Percentiles rank a stretch among this genome's conserved stretches.
These are phyloP conservation scores for Tetheella fluctuosa DNA, from an alignment of 2,888 invertebrate species.

Conservation along the genomic window DNA sequence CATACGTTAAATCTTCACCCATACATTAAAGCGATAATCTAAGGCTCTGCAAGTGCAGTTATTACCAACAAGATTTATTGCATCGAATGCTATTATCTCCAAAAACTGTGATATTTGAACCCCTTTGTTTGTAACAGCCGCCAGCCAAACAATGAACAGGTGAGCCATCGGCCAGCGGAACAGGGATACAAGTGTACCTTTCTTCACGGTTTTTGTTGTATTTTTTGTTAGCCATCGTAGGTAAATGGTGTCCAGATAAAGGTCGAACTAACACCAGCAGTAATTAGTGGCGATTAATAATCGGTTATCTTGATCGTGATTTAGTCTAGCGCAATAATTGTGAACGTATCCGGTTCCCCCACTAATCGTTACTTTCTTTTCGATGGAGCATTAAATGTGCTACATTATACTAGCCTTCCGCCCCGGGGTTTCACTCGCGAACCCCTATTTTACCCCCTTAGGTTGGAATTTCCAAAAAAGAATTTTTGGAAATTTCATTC, in stretches of 20 bases:
- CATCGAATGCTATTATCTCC: conserved; percentile 70
- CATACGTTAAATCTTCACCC: conserved; percentile 57
- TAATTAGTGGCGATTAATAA: conserved; percentile 83
- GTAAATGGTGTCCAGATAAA: conserved; percentile 81
- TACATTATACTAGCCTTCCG: too few relatives aligned
- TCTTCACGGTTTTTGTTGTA: conserved; percentile 77
- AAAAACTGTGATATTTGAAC: conserved; percentile 82
- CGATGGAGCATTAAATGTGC: conserved; percentile 17
- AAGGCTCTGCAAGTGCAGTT: conserved; percentile 76
- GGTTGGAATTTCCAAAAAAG: too few relatives aligned
- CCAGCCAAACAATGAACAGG: conserved; percentile 80
- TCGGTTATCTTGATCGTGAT: conserved; percentile 79
- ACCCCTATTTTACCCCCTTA: too few relatives aligned
- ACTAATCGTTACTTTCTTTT: conserved; percentile 34
- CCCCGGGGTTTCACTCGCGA: too few relatives aligned
- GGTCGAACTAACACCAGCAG: conserved; percentile 83
- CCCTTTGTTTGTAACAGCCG: conserved; percentile 78
- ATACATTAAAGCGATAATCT: conserved; percentile 70
- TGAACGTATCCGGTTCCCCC: conserved; percentile 48
- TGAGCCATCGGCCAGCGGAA: conserved; percentile 66
- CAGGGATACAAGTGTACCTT: conserved; percentile 67
- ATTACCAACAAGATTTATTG: conserved; percentile 79
- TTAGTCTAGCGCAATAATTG: conserved; percentile 73
- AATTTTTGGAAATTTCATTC: too few relatives aligned
- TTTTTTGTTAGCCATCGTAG: conserved; percentile 67